Base-by-base conservation (phyloP, 1,140 invertebrate genomes). In the Drosophila fuyamai region DNA sequence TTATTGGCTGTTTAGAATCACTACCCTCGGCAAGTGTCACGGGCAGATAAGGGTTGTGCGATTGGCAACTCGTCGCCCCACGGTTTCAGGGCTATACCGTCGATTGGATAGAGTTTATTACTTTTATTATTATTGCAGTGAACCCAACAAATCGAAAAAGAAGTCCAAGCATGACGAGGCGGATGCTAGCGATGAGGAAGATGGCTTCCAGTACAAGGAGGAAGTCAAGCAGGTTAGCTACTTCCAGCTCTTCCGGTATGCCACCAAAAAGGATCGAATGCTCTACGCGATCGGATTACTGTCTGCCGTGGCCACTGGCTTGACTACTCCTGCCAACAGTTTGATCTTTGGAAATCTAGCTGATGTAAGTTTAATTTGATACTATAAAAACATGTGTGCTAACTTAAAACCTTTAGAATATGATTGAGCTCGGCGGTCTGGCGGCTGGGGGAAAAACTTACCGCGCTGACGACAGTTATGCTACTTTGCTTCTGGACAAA, bases 311-410 rank as follows among this genome's bases (percentile, higher is more conserved):
- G 90, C 94, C 43, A 94, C 95, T 16, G 95, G 95, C 8, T 90
- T 94, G 9, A 94, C 94, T 32, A 94, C 95, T 40, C 96, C 96
- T 0, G 75, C 95, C 7, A 95, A 96, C 79, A 95, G 95, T 48
- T 91, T 95, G 8, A 93, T 96, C n/a, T 96, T 96, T 83, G 95
- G 96, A 4, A 93, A 94, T 61, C 93, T 96, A 57, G 94, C 95
- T 0, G 94, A 94, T 90, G 93, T 92, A 7, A 66, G 65, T 66
- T 27, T 0, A 78, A 84, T 62, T 88, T 29, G 4, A 23, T 23
- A 23, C 23, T 23, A 1, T 23, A 4, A 23, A 23, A 23, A 23
- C 23, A 23, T 23, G 3, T 23, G 23, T 23, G 23, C 23, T 23
- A 23, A 23, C 23, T 23, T 23, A 23, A 4, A 23, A 23, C 8